A percentile compares a stretch with the other conserved stretches of the same genome.
Conservation (phyloP, 2,113 vertebrate genomes). For the Elephas maximus region DNA sequence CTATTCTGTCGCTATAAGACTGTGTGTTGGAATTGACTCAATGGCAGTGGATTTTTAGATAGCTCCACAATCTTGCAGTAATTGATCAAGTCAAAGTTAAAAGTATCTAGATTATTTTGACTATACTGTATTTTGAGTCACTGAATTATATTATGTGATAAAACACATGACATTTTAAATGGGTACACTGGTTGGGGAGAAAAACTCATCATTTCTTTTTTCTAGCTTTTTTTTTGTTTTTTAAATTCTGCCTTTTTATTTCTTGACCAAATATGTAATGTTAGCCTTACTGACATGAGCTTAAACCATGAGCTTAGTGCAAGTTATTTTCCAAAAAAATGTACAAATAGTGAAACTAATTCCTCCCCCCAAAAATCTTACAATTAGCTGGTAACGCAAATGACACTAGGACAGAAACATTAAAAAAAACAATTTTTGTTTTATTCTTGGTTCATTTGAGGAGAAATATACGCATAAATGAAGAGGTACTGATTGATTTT, state of each 20-base stretch:
- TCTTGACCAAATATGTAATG: not conserved
- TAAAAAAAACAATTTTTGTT: not conserved
- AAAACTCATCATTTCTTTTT: not conserved
- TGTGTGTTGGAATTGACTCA: no score
- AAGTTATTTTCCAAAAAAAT: slow-evolving; percentile 5
- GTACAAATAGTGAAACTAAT: not conserved
- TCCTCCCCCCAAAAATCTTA: not conserved
- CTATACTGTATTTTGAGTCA: not conserved
- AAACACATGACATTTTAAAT: not conserved
- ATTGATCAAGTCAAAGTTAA: not conserved
- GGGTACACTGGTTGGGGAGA: not conserved
- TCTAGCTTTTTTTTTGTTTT: not conserved
- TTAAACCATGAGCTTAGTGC: not conserved
- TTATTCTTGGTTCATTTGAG: slow-evolving; percentile 2
- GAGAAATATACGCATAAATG: slow-evolving; percentile 22
- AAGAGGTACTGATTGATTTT: slow-evolving; percentile 48
- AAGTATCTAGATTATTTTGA: not conserved
- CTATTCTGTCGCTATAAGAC: no score
- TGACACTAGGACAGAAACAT: not conserved
- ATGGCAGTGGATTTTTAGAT: no score
- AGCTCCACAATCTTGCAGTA: not conserved
- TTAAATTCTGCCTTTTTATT: not conserved
- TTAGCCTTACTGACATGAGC: not conserved
- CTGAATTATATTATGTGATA: not conserved
- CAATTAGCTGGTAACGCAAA: not conserved